Conservation (phyloP, 2,797 vertebrate genomes). For the Typhlichthys eigenmanni region DNA sequence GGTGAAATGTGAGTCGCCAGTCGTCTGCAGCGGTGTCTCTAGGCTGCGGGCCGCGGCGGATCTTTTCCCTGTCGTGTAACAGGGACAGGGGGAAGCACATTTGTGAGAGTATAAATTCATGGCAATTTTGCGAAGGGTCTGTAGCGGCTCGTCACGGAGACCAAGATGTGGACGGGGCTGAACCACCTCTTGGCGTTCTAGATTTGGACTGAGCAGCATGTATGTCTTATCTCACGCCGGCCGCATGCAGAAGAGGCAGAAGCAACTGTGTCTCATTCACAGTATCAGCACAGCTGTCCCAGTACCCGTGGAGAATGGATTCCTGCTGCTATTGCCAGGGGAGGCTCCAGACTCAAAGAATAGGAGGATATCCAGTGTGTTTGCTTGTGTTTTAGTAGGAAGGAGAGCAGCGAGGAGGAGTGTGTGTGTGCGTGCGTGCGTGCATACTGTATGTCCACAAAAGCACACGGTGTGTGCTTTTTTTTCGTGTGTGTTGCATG, state of each 20-base stretch:
- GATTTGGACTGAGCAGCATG: slow-evolving; percentile 76
- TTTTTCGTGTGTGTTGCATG: slow-evolving; percentile 27
- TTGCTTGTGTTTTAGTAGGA: slow-evolving; percentile 63
- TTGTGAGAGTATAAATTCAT: slow-evolving; percentile 46
- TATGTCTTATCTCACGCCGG: slow-evolving; percentile 72
- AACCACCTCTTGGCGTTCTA: slow-evolving; percentile 60
- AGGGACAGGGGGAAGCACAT: slow-evolving; percentile 37
- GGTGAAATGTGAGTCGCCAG: slow-evolving; percentile 45
- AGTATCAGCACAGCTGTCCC: slow-evolving; percentile 80
- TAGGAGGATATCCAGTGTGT: slow-evolving; percentile 82
- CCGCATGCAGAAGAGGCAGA: slow-evolving; percentile 70
- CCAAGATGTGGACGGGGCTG: slow-evolving; percentile 65
- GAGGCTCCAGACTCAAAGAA: slow-evolving; percentile 81
- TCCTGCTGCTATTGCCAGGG: slow-evolving; percentile 78
- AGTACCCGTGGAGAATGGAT: slow-evolving; percentile 83
- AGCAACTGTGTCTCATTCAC: slow-evolving; percentile 71
- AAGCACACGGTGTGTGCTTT: slow-evolving; percentile 7
- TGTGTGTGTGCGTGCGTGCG: slow-evolving; percentile 25
- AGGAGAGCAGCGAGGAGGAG: slow-evolving; percentile 50
- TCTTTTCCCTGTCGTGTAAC: slow-evolving; percentile 38
- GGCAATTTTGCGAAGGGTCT: slow-evolving; percentile 39
- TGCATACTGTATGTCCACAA: slow-evolving; percentile 6
- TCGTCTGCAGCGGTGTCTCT: slow-evolving; percentile 29
- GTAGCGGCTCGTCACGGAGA: slow-evolving; percentile 49
- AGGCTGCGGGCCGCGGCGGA: slow-evolving; percentile 21